A percentile compares a stretch with the other conserved stretches of the same genome.
These are phyloP conservation scores for Laspeyria flexula DNA, from an alignment of 2,888 invertebrate species.

Conservation along the genomic window DNA sequence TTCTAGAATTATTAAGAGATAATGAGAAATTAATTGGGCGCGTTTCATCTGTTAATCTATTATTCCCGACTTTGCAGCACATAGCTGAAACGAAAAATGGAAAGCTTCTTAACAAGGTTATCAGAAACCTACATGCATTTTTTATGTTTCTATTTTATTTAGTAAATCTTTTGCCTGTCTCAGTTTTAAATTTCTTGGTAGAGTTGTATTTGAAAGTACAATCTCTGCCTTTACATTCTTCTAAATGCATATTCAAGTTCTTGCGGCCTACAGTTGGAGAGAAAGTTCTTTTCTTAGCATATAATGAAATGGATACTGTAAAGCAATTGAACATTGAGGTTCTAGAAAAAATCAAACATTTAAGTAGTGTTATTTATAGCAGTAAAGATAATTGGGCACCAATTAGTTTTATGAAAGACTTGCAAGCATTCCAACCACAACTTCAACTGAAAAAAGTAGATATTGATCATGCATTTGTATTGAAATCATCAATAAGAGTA, in stretches of 20 bases:
- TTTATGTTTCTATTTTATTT: conserved; percentile 72
- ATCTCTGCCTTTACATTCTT: conserved; percentile 80
- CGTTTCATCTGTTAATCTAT: conserved; percentile 88
- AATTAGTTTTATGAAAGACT: conserved; percentile 88
- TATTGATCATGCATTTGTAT: conserved; percentile 92
- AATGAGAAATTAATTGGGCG: conserved; percentile 80
- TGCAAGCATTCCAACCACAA: conserved; percentile 73
- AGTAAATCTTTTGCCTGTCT: conserved; percentile 80
- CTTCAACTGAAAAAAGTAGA: conserved; percentile 62
- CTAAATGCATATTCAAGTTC: conserved; percentile 83
- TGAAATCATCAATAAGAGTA: conserved; percentile 87
- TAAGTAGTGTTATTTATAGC: conserved; percentile 90
- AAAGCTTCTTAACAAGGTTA: conserved; percentile 87
- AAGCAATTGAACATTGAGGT: conserved; percentile 87
- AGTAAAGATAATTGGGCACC: conserved; percentile 94
- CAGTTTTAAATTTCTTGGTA: conserved; percentile 81
- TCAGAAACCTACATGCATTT: conserved; percentile 69
- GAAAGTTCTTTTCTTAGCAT: conserved; percentile 89
- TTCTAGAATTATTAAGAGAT: conserved; percentile 89
- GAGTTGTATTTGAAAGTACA: conserved; percentile 83
- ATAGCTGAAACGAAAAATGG: conserved; percentile 93
- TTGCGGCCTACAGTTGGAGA: conserved; percentile 86
- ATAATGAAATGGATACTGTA: conserved; percentile 93
- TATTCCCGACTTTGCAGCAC: conserved; percentile 95
- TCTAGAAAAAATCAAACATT: conserved; percentile 87